Evolutionary conservation across 2,888 invertebrate species (phyloP), one percentile per base, ranked within the genome.

Genomic region (Euclidia mi): DNA sequence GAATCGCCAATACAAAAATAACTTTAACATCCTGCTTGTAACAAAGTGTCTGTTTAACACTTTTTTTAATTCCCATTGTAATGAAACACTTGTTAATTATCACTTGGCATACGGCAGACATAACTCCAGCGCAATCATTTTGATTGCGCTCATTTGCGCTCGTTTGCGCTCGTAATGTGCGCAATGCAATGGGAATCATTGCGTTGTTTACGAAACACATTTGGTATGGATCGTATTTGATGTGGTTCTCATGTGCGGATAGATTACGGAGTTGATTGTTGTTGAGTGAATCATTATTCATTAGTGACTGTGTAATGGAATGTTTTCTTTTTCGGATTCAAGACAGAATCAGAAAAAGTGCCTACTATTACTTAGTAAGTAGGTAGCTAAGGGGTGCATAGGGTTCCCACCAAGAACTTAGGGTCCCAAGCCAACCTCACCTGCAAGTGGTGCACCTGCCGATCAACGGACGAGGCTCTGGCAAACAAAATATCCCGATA

Each of bases 131-230:
- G 53, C 71, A 55, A 57, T 40, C 45, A 52, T 43, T 55, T 62
- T 59, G 70, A 68, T 68, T 14, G 52, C 55, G 9, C 34, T 42
- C 43, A n/a, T n/a, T n/a, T n/a, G n/a, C n/a, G n/a, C n/a, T n/a
- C n/a, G n/a, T n/a, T n/a, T n/a, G 65, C 12, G 14, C 25, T 35
- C 35, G 35, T 55, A 43, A 55, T 12, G 7, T 15, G 50, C 46
- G 58, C 68, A 14, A 3, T 31, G 56, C 55, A 56, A 56, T 56
- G 56, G 44, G 56, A 56, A 68, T 37, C n/a, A 25, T 43, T 29
- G 41, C 31, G 9, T 61, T 78, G 81, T 81, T 83, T 82, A 81
- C 67, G 49, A 15, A 44, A 37, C 69, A 78, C 82, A 82, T 82
- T 81, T 82, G 84, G 71, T 66, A 70, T 59, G 67, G 49, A 83